Base-by-base conservation (phyloP, 2,888 invertebrate genomes). In the Tetrapedia diversipes region DNA sequence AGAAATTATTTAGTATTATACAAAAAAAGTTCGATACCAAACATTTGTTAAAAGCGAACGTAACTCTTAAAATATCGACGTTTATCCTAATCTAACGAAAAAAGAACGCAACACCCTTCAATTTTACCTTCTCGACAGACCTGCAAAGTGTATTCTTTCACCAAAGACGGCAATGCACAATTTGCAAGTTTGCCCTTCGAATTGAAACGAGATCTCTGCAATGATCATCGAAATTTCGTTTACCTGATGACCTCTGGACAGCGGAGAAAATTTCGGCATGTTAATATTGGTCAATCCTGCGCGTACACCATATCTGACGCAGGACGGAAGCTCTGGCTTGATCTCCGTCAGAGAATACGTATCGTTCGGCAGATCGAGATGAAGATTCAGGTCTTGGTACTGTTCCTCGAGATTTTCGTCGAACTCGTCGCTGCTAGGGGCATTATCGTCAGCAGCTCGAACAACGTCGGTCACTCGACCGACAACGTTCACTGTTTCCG, bases 221-320 rank as follows among this genome's bases (percentile, higher is more conserved):
- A 19, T 7, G 14, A 54, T 37, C 22, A 0, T 4, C 8, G 27
- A 14, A 37, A 16, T 16, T 19, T 4, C 10, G n/a, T 41, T 75
- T 82, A 91, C 91, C 86, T 91, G 91, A 76, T 87, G 85, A n/a
- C 91, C 90, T 66, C 91, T 86, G n/a, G 91, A 90, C 32, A 91
- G 71, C 2, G 90, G 89, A n/a, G 91, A 88, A 75, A 91, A 89
- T 60, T 84, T 83, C 0, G 70, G 61, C 88, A 88, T 86, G 19
- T 86, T 83, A 24, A 88, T 78, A 39, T 91, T 89, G n/a, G 86
- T 86, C 16, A 81, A 51, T 1, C 91, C 91, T 0, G 90, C 88
- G 3, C 89, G 87, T 11, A 90, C 76, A 3, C 87, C 87, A 27
- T 88, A 91, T 61, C 88, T 87, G 0, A 88, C 69, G 45, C 87